phyloP scores from a whole-genome alignment of 2,888 invertebrate genomes.

The Tetranychus truncatus region DNA sequence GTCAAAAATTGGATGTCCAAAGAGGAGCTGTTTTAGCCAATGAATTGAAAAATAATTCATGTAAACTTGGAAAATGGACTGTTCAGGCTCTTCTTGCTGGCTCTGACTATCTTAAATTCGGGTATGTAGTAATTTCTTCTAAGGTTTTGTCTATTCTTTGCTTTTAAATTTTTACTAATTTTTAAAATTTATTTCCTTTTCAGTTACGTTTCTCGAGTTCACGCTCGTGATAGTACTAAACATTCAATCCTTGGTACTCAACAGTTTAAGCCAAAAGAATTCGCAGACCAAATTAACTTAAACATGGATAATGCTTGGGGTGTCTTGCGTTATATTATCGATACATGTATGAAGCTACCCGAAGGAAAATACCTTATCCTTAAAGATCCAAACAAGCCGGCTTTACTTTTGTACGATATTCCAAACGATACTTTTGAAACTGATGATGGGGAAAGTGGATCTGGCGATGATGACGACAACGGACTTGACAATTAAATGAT shows the following conservation, averaged over 20 bases:
- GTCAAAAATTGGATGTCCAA: conserved; percentile 90
- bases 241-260: conserved; percentile 92
- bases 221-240: conserved; percentile 78
- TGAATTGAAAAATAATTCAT: conserved; percentile 95
- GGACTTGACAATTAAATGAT: not conserved
- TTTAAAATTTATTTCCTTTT: conserved; percentile 23
- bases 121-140: conserved; percentile 35
- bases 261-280: conserved; percentile 94
- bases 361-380: conserved; percentile 86
- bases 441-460: conserved; percentile 77
- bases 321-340: conserved; percentile 85
- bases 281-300: conserved; percentile 92
- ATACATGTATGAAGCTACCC: conserved; percentile 87
- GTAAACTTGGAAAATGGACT: conserved; percentile 98
- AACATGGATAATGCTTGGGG: conserved; percentile 99
- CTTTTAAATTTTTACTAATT: conserved; percentile 12
- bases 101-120: conserved; percentile 92
- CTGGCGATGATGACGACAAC: conserved; percentile 39
- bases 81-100: conserved; percentile 82
- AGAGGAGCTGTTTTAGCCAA: conserved; percentile 94
- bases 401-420: conserved; percentile 90
- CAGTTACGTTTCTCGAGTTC: conserved; percentile 81
- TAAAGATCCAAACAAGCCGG: conserved; percentile 97
- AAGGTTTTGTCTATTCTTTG: conserved; percentile 6
- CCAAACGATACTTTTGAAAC: conserved; percentile 97